Conservation (phyloP, 2,113 vertebrate species). For the Pithys albifrons region DNA sequence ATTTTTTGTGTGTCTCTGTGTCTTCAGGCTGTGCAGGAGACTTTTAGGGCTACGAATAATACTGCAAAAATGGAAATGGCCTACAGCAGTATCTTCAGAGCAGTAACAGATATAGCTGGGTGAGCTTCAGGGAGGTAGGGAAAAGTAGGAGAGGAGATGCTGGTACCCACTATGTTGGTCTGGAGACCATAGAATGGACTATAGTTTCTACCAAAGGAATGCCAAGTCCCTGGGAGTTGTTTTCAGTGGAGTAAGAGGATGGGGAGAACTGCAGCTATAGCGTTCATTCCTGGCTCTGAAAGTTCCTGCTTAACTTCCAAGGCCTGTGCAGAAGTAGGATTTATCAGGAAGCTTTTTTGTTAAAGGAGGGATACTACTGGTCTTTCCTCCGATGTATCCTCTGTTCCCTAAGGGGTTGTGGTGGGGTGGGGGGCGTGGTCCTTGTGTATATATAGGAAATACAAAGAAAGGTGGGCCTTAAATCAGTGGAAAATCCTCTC, state of each 20-base stretch:
- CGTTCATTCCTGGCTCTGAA: background rate
- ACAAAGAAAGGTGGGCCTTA: conserved; percentile 67
- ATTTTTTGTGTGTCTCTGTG: conserved; percentile 40
- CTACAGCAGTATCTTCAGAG: conserved; percentile 17
- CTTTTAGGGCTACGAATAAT: conserved; percentile 21
- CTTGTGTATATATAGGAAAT: conserved; percentile 38
- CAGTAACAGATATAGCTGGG: background rate
- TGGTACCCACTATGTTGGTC: conserved; percentile 24
- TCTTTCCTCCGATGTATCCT: background rate
- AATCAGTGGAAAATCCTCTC: conserved; percentile 67
- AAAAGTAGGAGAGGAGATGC: conserved; percentile 21
- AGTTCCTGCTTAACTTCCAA: conserved; percentile 20
- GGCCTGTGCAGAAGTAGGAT: conserved; percentile 11
- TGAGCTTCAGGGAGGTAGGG: conserved; percentile 58
- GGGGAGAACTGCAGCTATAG: background rate
- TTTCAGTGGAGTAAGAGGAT: conserved; percentile 25
- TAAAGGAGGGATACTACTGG: background rate
- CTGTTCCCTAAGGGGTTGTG: background rate
- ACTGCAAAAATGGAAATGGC: conserved; percentile 9
- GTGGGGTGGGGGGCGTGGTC: background rate
- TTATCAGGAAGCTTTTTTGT: conserved; percentile 13
- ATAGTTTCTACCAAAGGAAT: conserved; percentile 72
- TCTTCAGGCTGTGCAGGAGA: conserved; percentile 52
- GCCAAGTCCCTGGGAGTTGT: conserved; percentile 9
- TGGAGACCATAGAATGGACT: conserved; percentile 22